phyloP scores from a whole-genome alignment of 2,888 invertebrate species.

The Agrotis clavis region DNA sequence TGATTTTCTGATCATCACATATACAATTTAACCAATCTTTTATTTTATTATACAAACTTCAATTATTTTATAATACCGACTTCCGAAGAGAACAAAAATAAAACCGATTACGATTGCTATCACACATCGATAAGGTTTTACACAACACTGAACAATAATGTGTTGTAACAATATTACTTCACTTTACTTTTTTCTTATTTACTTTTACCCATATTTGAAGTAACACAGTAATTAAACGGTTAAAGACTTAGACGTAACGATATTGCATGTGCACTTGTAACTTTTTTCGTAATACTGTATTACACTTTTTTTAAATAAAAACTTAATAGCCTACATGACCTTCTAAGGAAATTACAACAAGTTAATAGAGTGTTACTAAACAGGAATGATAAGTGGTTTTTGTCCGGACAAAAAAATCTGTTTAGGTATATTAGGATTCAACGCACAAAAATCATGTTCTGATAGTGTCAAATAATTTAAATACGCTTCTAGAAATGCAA shows the following conservation, averaged over 20 bases:
- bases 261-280: slow-evolving; percentile 40
- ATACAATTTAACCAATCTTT: no score
- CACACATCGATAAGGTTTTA: slow-evolving; percentile 38
- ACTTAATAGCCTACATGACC: slow-evolving; percentile 1
- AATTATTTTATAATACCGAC: background rate
- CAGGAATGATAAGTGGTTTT: background rate
- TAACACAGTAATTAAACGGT: slow-evolving; percentile 44
- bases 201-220: slow-evolving; percentile 38
- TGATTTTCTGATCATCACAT: no score
- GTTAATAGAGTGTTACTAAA: background rate
- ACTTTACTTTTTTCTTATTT: slow-evolving; percentile 41
- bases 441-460: background rate
- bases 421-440: background rate
- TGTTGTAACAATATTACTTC: slow-evolving; percentile 46
- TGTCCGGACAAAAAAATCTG: background rate
- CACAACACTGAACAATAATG: slow-evolving; percentile 37
- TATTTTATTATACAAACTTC: background rate
- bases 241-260: slow-evolving; percentile 41
- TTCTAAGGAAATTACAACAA: background rate
- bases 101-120: slow-evolving; percentile 21
- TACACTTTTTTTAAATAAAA: background rate
- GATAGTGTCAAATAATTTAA: background rate
- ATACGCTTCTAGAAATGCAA: no score
- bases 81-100: slow-evolving; percentile 7
- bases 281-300: slow-evolving; percentile 11